Conservation (phyloP, 2,888 invertebrate species). For the Incurvaria masculella region DNA sequence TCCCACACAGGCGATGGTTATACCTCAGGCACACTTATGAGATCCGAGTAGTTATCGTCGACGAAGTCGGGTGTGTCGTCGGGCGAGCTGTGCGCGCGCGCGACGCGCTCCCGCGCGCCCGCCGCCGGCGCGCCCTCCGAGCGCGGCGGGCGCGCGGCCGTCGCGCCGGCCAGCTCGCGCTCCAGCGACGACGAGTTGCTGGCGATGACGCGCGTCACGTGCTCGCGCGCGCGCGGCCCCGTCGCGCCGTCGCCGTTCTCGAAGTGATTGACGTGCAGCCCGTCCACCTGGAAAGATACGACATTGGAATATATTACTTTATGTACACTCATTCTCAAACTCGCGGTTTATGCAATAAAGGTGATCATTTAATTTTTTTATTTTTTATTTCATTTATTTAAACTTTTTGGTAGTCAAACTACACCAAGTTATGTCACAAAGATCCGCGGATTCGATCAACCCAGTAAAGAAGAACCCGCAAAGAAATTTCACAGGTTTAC, state of each 20-base stretch:
- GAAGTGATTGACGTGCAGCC: conserved; percentile 37
- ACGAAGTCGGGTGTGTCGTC: conserved; percentile 41
- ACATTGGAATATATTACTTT: too few relatives aligned
- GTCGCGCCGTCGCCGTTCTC: conserved; percentile 23
- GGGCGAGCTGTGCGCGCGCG: conserved; percentile 21
- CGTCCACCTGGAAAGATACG: conserved; percentile 30
- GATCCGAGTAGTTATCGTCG: conserved; percentile 33
- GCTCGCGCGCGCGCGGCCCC: background rate
- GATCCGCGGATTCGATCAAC: too few relatives aligned
- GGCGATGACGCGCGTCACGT: conserved; percentile 25
- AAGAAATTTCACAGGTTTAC: too few relatives aligned
- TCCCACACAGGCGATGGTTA: too few relatives aligned
- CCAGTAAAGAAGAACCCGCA: too few relatives aligned
- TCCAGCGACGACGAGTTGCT: conserved; percentile 42
- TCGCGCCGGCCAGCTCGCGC: conserved; percentile 29
- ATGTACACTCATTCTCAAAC: too few relatives aligned
- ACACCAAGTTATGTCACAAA: too few relatives aligned
- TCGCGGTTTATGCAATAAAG: too few relatives aligned
- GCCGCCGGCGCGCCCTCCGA: background rate
- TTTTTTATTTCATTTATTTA: too few relatives aligned
- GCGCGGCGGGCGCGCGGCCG: conserved; percentile 4
- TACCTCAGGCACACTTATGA: conserved; percentile 37
- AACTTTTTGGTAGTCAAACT: too few relatives aligned
- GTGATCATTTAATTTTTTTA: too few relatives aligned
- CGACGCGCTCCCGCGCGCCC: conserved; percentile 6